A percentile compares a stretch with the other conserved stretches of the same genome.
Evolutionary conservation across 2,797 vertebrate genomes (phyloP).

Genomic region (Leuciscus waleckii): DNA sequence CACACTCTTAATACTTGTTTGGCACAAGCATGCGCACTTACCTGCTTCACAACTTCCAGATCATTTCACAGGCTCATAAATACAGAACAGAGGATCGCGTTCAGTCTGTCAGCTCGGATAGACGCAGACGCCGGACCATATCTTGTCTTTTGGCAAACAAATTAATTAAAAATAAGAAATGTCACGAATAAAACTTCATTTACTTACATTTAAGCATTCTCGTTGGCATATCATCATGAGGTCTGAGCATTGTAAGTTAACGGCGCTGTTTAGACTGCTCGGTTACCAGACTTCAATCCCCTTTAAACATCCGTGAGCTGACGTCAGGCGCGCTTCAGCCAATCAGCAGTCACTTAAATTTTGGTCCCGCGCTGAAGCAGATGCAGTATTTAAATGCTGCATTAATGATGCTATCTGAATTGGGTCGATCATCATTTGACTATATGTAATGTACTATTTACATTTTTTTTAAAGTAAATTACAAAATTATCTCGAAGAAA

Average conservation of each 20-base stretch:
- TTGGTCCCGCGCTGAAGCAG: not conserved
- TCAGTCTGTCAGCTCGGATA: not conserved
- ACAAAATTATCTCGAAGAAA: conserved; percentile 4
- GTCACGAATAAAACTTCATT: not conserved
- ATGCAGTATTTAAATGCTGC: not conserved
- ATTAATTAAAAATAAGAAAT: not conserved
- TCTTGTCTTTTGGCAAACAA: not conserved
- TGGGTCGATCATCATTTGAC: not conserved
- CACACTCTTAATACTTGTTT: not conserved
- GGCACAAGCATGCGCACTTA: not conserved
- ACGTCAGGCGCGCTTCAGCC: conserved; percentile 25
- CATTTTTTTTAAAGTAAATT: not conserved
- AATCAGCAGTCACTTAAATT: conserved; percentile 17
- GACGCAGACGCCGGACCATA: not conserved
- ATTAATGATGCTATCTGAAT: not conserved
- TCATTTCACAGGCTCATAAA: not conserved
- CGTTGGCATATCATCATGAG: too few relatives aligned
- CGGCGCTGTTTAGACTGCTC: not conserved
- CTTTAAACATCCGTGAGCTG: conserved; percentile 28
- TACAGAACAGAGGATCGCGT: not conserved
- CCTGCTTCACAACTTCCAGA: conserved; percentile 7
- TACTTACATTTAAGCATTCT: not conserved
- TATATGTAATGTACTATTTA: not conserved
- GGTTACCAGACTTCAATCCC: not conserved
- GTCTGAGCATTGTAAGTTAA: not conserved